These are phyloP conservation scores for Anniella stebbinsi DNA, from an alignment of 2,797 vertebrate species.

Conservation along the genomic window DNA sequence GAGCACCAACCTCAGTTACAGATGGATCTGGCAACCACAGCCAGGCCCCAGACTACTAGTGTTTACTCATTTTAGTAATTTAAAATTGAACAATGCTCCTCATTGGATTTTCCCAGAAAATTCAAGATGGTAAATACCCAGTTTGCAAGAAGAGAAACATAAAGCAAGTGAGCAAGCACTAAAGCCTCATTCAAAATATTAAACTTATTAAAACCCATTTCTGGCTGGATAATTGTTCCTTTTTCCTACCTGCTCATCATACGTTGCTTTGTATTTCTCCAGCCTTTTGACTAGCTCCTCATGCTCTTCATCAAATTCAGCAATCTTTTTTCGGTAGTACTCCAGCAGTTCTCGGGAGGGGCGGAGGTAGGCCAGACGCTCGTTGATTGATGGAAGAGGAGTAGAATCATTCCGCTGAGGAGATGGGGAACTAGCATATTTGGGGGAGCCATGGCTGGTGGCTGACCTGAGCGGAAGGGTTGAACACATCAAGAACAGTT, in stretches of 20 bases:
- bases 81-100: background rate
- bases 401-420: conserved; percentile 75
- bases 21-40: no score
- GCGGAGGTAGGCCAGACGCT: conserved; percentile 86
- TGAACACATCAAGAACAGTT: accelerated
- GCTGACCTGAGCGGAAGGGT: conserved; percentile 47
- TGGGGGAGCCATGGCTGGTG: background rate
- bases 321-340: conserved; percentile 91
- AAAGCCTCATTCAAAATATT: background rate
- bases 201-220: accelerated
- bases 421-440: conserved; percentile 23
- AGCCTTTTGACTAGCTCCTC: conserved; percentile 89
- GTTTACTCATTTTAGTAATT: no score
- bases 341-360: conserved; percentile 94
- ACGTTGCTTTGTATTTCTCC: conserved; percentile 85
- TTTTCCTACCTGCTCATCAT: conserved; percentile 87
- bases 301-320: conserved; percentile 90
- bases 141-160: background rate
- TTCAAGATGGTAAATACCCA: background rate
- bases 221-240: background rate
- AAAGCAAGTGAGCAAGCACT: background rate
- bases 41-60: no score
- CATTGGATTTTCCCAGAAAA: background rate
- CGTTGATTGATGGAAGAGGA: conserved; percentile 86
- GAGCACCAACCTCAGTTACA: no score